phyloP scores from a whole-genome alignment of 1,140 invertebrate genomes.

The Cryptotermes secundus region DNA sequence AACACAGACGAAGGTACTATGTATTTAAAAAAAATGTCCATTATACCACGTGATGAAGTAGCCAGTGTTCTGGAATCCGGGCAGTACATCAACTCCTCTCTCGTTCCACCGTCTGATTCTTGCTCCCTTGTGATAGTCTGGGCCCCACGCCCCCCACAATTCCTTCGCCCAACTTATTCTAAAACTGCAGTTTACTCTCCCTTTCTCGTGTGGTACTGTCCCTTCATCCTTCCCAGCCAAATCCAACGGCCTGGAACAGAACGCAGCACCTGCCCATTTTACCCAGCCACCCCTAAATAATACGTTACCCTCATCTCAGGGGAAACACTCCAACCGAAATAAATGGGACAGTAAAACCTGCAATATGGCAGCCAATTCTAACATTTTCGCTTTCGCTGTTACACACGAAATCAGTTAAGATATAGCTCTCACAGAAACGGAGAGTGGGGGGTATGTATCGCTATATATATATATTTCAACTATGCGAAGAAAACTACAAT shows the following conservation, averaged over 20 bases:
- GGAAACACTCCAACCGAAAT: background rate
- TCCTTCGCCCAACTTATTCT: background rate
- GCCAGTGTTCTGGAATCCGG: background rate
- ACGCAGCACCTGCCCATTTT: background rate
- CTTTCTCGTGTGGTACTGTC: conserved; percentile 1
- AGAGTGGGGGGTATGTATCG: background rate
- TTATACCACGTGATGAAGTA: too few species aligned
- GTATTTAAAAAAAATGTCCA: too few species aligned
- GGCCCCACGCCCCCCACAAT: background rate
- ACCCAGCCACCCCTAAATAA: background rate
- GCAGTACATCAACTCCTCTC: background rate
- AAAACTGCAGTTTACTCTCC: background rate
- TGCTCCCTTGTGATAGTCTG: background rate
- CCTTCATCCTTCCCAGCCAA: background rate
- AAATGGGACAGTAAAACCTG: conserved; percentile 18
- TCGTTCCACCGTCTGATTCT: background rate
- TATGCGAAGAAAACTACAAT: background rate
- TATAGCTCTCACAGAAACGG: background rate
- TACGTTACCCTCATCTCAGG: background rate
- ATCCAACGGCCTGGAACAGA: background rate
- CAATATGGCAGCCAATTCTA: conserved; percentile 19
- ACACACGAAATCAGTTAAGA: background rate
- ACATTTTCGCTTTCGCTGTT: conserved; percentile 8
- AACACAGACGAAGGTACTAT: too few species aligned
- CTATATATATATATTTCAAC: background rate